A percentile compares a stretch with the other conserved stretches of the same genome.
These are phyloP conservation scores for Mesocricetus auratus DNA, from an alignment of 2,113 vertebrate genomes.

Conservation along the genomic window DNA sequence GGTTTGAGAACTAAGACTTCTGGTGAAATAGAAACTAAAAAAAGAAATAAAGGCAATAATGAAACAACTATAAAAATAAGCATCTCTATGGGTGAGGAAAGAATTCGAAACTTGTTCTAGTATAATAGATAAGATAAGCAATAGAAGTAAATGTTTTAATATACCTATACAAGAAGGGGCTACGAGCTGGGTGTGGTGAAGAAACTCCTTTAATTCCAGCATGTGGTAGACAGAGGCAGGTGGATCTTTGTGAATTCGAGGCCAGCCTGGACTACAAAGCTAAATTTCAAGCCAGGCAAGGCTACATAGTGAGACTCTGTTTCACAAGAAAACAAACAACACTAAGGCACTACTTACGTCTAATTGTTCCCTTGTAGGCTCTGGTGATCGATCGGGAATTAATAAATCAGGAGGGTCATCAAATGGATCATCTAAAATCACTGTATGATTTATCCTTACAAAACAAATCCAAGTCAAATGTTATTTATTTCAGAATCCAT, in stretches of 20 bases:
- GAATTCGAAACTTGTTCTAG: slow-evolving; percentile 15
- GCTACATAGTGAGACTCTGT: background rate
- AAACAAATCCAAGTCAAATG: slow-evolving; percentile 66
- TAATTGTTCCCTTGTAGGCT: slow-evolving; percentile 95
- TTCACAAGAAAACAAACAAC: background rate
- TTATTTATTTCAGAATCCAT: slow-evolving; percentile 61
- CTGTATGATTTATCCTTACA: slow-evolving; percentile 97
- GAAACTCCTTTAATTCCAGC: background rate
- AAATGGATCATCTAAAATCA: slow-evolving; percentile 97
- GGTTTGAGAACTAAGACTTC: slow-evolving; percentile 25
- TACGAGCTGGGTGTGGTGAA: slow-evolving; percentile 79
- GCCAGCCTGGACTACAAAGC: background rate
- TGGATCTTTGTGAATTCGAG: background rate
- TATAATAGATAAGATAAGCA: slow-evolving; percentile 54
- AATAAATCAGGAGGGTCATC: slow-evolving; percentile 94
- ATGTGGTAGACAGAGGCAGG: background rate
- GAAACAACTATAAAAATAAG: slow-evolving; percentile 21
- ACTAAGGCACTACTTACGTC: slow-evolving; percentile 90
- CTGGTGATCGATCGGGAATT: slow-evolving; percentile 95
- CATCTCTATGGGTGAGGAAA: slow-evolving; percentile 28
- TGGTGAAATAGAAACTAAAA: slow-evolving; percentile 20
- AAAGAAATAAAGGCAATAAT: slow-evolving; percentile 35
- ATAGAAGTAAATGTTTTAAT: slow-evolving; percentile 39
- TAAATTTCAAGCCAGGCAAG: background rate
- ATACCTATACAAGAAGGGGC: background rate